Base-by-base conservation (phyloP, 2,113 vertebrate genomes). In the Gallinago paraguaiae region DNA sequence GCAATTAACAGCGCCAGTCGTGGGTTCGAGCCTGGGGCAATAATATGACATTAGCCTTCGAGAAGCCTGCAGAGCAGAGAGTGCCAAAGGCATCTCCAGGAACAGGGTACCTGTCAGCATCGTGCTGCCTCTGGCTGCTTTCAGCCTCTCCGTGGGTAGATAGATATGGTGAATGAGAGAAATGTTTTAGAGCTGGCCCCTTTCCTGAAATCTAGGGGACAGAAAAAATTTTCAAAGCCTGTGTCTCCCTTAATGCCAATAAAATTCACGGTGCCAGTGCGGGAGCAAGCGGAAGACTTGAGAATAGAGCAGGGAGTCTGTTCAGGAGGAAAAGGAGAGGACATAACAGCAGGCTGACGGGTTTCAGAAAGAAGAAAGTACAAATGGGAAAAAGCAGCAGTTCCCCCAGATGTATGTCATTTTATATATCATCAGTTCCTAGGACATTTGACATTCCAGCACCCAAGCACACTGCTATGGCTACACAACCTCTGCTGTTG, bases 121-220 rank as follows among this genome's bases (percentile, higher is more conserved):
- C 30, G 11, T 4, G 2, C 43, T 87, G 41, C 31, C 33, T 1
- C 0, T 7, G 64, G 51, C 41, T 89, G 35, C 79, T 88, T 19
- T 31, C 20, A 77, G 75, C 54, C 64, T 30, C 61, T 68, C 39
- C 0, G 0, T 17, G 37, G 33, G 7, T 13, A 43, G 33, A 25
- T 60, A 60, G 78, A 60, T 18, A 13, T 0, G 22, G 30, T 31
- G 46, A 50, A 68, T 16, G 25, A 82, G 11, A 86, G 48, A 20
- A 25, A 35, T 33, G 13, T 9, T 71, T 86, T 16, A 41, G 43
- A 48, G 41, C n/a, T 89, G 56, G 12, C 45, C 14, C 51, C 17
- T 33, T 61, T 84, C 48, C 81, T 79, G 70, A 69, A 72, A 79
- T 37, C 27, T 51, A 79, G 27, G 63, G 56, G 48, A 41, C 33